Base-by-base conservation (phyloP, 37 sponge, comb jelly and placozoan genomes). In the Axinella damicornis region DNA sequence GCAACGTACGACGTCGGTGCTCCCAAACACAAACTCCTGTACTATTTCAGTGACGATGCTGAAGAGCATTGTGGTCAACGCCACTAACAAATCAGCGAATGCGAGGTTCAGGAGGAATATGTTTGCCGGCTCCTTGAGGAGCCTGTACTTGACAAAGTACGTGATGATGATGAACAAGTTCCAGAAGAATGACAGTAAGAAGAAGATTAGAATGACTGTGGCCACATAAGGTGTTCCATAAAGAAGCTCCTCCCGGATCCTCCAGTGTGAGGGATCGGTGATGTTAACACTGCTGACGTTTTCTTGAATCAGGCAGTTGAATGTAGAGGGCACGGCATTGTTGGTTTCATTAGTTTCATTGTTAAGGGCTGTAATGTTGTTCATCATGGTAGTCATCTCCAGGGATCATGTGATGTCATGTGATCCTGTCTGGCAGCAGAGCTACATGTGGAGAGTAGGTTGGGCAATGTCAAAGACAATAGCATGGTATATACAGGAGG, bases 121-220 rank as follows among this genome's bases (percentile, higher is more conserved):
- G 70, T 94, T 88, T 35, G 80, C 94, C 0, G 94, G 87, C 17
- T 89, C 87, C 61, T 86, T 89, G 62, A 94, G 81, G 16, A 87
- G 41, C 13, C 58, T 53, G 31, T 83, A 22, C 34, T 90, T 86
- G 57, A 79, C 12, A 33, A 84, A 32, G 69, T 61, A 88, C 16
- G 85, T 77, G 53, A 88, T 35, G 46, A 94, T 57, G 57, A 94
- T 89, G 80, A 94, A 89, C 5, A 89, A 58, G 36, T 94, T 94
- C 94, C 94, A 94, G 34, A 57, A 28, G 57, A 89, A 83, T 19
- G 84, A 83, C 15, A 94, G n/a, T 14, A 90, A 18, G 37, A 94
- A 89, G 82, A 89, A 83, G 1, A 94, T 71, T 5, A 31, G 38
- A 62, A 77, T 55, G 24, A 94, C 17, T 0, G 46, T 62, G 25